Evolutionary conservation across 2,113 vertebrate species (phyloP), one percentile per base, ranked within the genome.

Genomic region (Tetrao urogallus): DNA sequence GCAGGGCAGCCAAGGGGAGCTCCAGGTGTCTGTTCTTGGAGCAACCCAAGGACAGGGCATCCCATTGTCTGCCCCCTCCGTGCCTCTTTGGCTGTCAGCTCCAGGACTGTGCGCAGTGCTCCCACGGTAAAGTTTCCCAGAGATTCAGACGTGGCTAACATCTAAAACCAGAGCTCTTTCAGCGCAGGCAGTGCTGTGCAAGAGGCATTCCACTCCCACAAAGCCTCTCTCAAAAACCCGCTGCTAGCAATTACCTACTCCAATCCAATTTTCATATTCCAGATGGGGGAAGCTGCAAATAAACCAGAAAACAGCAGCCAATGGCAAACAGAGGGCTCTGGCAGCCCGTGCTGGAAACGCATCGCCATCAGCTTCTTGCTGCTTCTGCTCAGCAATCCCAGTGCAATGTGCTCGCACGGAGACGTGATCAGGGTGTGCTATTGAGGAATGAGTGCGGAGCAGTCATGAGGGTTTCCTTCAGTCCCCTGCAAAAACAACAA

Each of bases 261-360:
- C 95, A 95, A 93, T 79, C 95, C 77, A 84, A 95, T 97, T 90
- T 93, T 94, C 93, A 92, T 91, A 97, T 82, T 92, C 97, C 97
- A 96, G 97, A 97, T 97, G 97, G 73, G 84, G 57, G 88, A 95
- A 88, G 89, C 95, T 57, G 97, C 96, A 94, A 97, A 97, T 91
- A 96, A 92, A 95, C 79, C 74, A 50, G 65, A 42, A 56, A 91
- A 89, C 83, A 90, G 86, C 69, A 94, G 96, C 96, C 95, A 95
- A 96, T 97, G 88, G 90, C 95, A 97, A 93, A 73, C 58, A 81
- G 89, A 13, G 64, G 82, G 88, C 91, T 90, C 91, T 18, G 86
- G 82, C 83, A 67, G 70, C 90, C 90, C 66, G 79, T 60, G 48
- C 89, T 92, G 32, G 91, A 79, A 94, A 77, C 90, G 92, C 94